phyloP scores from a whole-genome alignment of 2,797 vertebrate species.

The Loris lydekkerianus region DNA sequence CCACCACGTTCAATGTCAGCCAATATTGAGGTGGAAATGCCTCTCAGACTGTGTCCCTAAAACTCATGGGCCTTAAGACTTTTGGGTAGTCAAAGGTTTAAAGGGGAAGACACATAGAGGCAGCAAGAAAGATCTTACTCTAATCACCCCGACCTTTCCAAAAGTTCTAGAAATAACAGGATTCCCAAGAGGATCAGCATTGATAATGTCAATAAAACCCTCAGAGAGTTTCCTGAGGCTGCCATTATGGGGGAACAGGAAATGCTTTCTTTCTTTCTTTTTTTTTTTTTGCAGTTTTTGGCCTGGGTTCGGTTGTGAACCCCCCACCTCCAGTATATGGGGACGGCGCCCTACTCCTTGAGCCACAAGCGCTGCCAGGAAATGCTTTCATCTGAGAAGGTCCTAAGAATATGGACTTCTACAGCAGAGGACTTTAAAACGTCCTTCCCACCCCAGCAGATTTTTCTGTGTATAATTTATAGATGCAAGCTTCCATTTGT shows the following conservation, averaged over 20 bases:
- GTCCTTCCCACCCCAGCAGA: background rate
- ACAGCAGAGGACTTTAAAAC: background rate
- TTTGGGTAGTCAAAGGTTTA: background rate
- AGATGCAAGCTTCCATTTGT: background rate
- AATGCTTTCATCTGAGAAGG: background rate
- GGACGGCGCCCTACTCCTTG: no score
- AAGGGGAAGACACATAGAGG: background rate
- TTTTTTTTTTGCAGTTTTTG: no score
- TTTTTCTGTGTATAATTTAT: background rate
- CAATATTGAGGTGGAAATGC: background rate
- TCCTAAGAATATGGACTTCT: background rate
- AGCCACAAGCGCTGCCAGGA: no score
- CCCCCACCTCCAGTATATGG: no score
- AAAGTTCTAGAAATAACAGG: background rate
- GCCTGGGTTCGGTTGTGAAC: no score
- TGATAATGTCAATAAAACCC: background rate
- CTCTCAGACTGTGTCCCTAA: background rate
- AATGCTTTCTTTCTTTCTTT: background rate
- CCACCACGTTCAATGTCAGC: background rate
- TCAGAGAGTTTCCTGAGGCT: background rate
- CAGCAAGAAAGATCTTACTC: background rate
- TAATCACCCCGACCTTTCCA: background rate
- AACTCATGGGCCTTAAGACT: background rate
- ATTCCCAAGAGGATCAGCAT: background rate
- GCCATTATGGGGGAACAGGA: background rate